Percentiles rank a stretch among this genome's conserved stretches.
These are phyloP conservation scores for Margaritifera margaritifera DNA, from an alignment of 2,888 invertebrate species.

Conservation along the genomic window DNA sequence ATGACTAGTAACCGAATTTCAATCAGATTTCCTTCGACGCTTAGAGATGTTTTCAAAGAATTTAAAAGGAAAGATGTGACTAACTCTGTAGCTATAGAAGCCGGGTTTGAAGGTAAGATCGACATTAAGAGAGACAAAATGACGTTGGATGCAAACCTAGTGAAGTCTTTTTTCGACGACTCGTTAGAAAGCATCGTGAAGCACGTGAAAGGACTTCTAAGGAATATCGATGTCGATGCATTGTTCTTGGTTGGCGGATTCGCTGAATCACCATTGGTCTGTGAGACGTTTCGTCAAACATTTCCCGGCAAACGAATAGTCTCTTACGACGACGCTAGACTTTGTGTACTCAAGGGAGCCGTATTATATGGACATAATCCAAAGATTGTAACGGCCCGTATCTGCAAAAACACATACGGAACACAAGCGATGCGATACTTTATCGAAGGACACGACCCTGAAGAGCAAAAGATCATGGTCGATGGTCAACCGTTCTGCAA, in stretches of 20 bases:
- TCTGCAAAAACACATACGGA: constrained; percentile 15
- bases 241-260: too few relatives aligned
- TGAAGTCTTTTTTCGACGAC: constrained; percentile 7
- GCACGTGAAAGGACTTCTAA: constrained; percentile 8
- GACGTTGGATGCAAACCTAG: not conserved
- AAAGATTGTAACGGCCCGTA: constrained; percentile 4
- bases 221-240: too few relatives aligned
- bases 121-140: constrained; percentile 14
- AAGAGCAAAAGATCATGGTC: constrained; percentile 1
- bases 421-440: constrained; percentile 12
- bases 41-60: too few relatives aligned
- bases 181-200: constrained; percentile 12
- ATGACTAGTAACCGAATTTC: not conserved
- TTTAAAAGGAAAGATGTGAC: too few relatives aligned
- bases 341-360: constrained; percentile 20
- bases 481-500: constrained; percentile 11
- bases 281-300: too few relatives aligned
- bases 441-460: constrained; percentile 11
- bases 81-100: too few relatives aligned
- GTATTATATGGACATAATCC: constrained; percentile 21
- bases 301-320: not conserved
- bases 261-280: too few relatives aligned
- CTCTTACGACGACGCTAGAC: constrained; percentile 8
- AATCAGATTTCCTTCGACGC: too few relatives aligned
- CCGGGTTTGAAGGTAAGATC: not conserved